phyloP scores from a whole-genome alignment of 2,113 vertebrate genomes.

The Forbesichthys papilliferus region DNA sequence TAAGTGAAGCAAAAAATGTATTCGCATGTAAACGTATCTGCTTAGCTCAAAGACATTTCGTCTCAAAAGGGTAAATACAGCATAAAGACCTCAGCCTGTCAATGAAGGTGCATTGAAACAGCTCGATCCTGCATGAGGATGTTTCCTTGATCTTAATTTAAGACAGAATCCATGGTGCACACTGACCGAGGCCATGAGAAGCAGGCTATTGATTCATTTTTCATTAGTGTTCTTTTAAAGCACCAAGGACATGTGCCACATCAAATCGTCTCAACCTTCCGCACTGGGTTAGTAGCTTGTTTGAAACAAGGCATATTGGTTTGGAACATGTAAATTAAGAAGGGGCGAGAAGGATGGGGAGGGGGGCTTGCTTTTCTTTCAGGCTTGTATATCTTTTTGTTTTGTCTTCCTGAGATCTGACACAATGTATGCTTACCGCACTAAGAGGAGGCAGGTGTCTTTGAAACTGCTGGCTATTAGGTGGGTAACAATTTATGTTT shows the following conservation, averaged over 20 bases:
- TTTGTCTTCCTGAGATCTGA: conserved; percentile 42
- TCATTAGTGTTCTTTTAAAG: conserved; percentile 70
- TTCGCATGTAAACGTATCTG: background rate
- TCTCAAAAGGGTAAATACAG: conserved; percentile 44
- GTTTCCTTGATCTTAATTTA: conserved; percentile 71
- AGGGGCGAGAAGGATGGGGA: background rate
- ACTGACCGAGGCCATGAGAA: conserved; percentile 49
- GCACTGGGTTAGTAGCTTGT: conserved; percentile 60
- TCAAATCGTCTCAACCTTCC: conserved; percentile 64
- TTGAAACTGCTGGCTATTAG: conserved; percentile 9
- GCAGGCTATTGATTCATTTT: conserved; percentile 65
- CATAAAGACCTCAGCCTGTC: conserved; percentile 50
- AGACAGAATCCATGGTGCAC: conserved; percentile 61
- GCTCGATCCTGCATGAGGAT: conserved; percentile 32
- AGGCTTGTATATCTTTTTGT: conserved; percentile 40
- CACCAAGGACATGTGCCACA: conserved; percentile 74
- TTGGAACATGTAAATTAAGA: conserved; percentile 41
- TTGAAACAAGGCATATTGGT: conserved; percentile 61
- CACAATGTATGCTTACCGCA: conserved; percentile 39
- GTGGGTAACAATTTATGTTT: too few relatives aligned
- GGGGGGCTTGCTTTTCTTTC: conserved; percentile 60
- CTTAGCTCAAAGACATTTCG: conserved; percentile 25
- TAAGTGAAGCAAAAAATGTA: conserved; percentile 2
- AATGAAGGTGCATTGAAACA: conserved; percentile 52
- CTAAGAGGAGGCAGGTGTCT: conserved; percentile 52